Base-by-base conservation (phyloP, 1,140 invertebrate genomes). In the Panulirus ornatus region DNA sequence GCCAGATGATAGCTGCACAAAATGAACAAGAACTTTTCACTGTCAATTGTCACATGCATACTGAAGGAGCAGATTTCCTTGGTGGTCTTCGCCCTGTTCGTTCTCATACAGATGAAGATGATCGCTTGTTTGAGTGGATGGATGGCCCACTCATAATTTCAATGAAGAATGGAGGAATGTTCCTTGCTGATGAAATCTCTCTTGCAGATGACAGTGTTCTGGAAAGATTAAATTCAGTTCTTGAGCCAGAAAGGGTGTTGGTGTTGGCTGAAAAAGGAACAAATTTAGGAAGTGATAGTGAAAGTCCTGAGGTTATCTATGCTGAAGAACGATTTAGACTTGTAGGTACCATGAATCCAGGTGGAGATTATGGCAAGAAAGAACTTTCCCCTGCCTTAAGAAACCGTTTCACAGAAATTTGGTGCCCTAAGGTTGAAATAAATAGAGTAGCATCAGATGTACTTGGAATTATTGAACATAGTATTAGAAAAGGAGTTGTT, bases 321-420 rank as follows among this genome's bases (percentile, higher is more conserved):
- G 99, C 99, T 0, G 93, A 96, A 90, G 92, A 96, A 19, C 95
- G 96, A 16, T 99, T 99, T 93, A 96, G 97, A 91, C 97, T 99
- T 92, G 96, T 99, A 84, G 98, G 98, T 9, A 99, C 99, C 0
- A 99, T 99, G 99, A 99, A 99, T 95, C 99, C 99, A 34, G 98
- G 98, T 27, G 99, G 99, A 14, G 99, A 99, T 95, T 99, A 98
- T 94, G 99, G 99, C 0, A 99, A 99, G 93, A 99, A 99, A 94
- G 99, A 99, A 95, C 94, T 99, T 14, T 99, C 99, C 0, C 99
- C 99, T 14, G 99, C 99, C 0, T 94, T 99, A 3, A 95, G 99
- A 84, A 99, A 99, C 95, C 95, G 99, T 82, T 99, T 99, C 92
- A 99, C 99, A 0, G 99, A 99, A 95, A 98, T 99, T 93, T 99